phyloP scores from a whole-genome alignment of 2,888 invertebrate species.

The Tortricodes alternella region DNA sequence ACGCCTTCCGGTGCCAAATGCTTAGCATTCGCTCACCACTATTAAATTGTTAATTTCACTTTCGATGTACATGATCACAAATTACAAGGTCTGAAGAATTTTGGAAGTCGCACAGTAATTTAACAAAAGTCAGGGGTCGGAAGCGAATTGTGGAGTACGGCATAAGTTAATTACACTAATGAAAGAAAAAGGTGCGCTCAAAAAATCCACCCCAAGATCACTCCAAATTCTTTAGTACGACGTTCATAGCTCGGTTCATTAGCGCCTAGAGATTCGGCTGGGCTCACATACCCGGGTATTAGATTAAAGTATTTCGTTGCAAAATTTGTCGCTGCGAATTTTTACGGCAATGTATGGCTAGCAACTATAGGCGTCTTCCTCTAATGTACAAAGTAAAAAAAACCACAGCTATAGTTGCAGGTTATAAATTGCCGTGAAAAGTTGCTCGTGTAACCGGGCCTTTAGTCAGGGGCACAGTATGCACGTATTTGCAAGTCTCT shows the following conservation, averaged over 20 bases:
- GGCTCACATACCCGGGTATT: conserved; percentile 52
- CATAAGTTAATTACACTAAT: conserved; percentile 82
- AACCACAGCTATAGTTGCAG: no score
- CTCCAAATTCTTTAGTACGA: conserved; percentile 79
- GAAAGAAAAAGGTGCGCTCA: conserved; percentile 78
- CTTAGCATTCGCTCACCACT: no score
- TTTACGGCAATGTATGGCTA: no score
- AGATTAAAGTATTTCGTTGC: no score
- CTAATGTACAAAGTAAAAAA: no score
- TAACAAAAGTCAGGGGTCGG: conserved; percentile 60
- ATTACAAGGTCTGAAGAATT: conserved; percentile 18
- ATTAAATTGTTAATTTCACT: conserved; percentile 2
- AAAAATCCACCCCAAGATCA: conserved; percentile 79
- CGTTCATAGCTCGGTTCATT: conserved; percentile 80
- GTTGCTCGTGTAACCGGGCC: no score
- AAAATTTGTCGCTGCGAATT: no score
- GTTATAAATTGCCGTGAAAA: no score
- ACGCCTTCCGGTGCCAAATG: no score
- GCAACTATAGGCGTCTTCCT: no score
- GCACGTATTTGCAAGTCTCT: no score
- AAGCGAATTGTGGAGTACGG: conserved; percentile 69
- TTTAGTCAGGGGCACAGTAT: no score
- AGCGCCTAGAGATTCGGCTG: conserved; percentile 57
- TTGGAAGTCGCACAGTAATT: conserved; percentile 46
- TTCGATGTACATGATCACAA: conserved; percentile 11